Base-by-base conservation (phyloP, 1,140 invertebrate genomes). In the Cotesia chilonis region DNA sequence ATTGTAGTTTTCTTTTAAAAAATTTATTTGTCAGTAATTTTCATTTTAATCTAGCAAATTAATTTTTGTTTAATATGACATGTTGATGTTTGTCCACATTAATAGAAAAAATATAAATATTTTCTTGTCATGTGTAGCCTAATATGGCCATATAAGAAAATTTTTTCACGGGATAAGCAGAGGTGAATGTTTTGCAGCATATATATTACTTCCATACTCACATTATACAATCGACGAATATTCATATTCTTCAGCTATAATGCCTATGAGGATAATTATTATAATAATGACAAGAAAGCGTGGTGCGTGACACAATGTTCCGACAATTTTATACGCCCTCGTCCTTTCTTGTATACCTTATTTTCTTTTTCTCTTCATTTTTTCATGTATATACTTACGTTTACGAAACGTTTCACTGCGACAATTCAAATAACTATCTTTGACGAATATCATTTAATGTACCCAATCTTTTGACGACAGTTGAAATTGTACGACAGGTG, bases 271-370 rank as follows among this genome's bases (percentile, higher is more conserved):
- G 37, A 38, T 63, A 63, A 63, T 63, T 17, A 63, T 36, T 63
- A 63, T 63, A 63, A 63, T 63, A 38, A 63, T 38, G 35, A 37
- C 60, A 59, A 63, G 60, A 57, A 14, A 63, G 60, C 60, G 60
- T 37, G 14, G 38, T 66, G 64, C 64, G 41, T 66, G 64, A 66
- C 47, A 52, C 47, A 47, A 66, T 14, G 20, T 35, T 7, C 17
- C 20, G 38, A 66, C 38, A 66, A 66, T 37, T 63, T 63, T 60
- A 41, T 66, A 38, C n/a, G 38, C 64, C 64, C 64, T 47, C 38
- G 38, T 36, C 35, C 36, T 41, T 41, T 63, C 60, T 28, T 63
- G 7, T 63, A 57, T 12, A 17, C 20, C 54, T 14, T 36, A 2
- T 63, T 63, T 38, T 28, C 14, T 63, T 4, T 17, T 17, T 38